Conservation (phyloP, 1,140 invertebrate species). For the Drosophila sproati region DNA sequence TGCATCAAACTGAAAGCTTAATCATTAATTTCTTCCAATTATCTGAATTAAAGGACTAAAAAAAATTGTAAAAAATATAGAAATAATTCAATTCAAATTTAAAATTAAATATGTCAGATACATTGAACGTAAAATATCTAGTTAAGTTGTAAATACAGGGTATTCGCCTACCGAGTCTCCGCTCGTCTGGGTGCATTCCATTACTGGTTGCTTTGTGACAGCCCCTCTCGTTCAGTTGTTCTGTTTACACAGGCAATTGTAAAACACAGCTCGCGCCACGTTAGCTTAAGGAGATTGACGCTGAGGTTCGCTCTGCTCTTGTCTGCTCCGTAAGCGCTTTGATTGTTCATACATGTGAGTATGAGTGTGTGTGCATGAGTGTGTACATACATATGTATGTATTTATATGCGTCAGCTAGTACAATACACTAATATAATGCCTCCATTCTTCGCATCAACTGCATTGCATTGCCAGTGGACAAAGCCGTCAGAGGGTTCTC, state of each 20-base stretch:
- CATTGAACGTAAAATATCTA: too few relatives aligned
- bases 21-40: too few relatives aligned
- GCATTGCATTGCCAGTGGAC: conserved; percentile 3
- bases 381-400: neutral
- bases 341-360: conserved; percentile 26
- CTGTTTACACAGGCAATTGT: conserved; percentile 50
- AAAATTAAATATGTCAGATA: too few relatives aligned
- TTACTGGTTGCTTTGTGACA: neutral
- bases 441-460: conserved; percentile 16
- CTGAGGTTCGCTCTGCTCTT: conserved; percentile 23
- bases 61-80: too few relatives aligned
- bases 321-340: conserved; percentile 19
- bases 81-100: too few relatives aligned
- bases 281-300: conserved; percentile 37
- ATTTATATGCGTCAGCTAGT: conserved; percentile 13
- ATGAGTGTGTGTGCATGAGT: neutral
- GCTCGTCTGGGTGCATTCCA: neutral
- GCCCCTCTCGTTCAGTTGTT: conserved; percentile 15
- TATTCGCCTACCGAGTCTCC: too few relatives aligned
- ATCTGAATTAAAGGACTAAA: too few relatives aligned
- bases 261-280: conserved; percentile 49
- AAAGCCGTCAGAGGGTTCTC: neutral
- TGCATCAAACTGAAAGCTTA: too few relatives aligned
- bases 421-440: conserved; percentile 41
- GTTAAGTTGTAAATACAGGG: too few relatives aligned